Percentiles rank a stretch among this genome's conserved stretches.
These are phyloP conservation scores for Mimas tiliae DNA, from an alignment of 2,888 invertebrate species.

Conservation along the genomic window DNA sequence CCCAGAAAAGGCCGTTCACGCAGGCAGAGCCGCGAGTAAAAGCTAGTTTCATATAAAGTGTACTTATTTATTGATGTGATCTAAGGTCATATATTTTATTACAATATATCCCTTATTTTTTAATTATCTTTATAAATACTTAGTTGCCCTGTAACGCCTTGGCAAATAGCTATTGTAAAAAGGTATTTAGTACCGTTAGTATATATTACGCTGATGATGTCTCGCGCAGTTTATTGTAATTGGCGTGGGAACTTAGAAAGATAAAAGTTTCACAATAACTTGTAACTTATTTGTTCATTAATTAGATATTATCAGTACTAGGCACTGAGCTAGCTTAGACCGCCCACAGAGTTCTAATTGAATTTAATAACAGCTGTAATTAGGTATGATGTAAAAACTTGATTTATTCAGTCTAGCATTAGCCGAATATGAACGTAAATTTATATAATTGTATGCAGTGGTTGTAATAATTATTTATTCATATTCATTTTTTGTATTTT, in stretches of 20 bases:
- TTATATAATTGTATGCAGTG: neutral
- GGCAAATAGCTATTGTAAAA: too few relatives aligned
- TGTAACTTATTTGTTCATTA: constrained; percentile 8
- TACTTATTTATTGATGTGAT: too few relatives aligned
- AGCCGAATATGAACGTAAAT: neutral
- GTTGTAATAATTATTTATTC: neutral
- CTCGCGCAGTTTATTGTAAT: constrained; percentile 7
- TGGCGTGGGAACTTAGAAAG: constrained; percentile 8
- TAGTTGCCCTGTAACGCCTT: too few relatives aligned
- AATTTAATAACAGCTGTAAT: neutral
- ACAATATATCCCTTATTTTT: too few relatives aligned
- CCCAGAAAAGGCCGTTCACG: too few relatives aligned
- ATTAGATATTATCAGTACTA: constrained; percentile 6
- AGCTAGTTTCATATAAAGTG: too few relatives aligned
- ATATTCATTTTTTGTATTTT: neutral
- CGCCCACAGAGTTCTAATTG: neutral
- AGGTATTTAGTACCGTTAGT: neutral
- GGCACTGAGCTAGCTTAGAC: neutral
- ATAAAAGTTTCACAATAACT: constrained; percentile 1
- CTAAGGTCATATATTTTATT: too few relatives aligned
- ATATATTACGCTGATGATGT: neutral
- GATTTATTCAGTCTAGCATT: neutral
- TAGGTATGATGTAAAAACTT: constrained; percentile 2
- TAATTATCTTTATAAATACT: too few relatives aligned
- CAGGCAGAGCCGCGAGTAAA: too few relatives aligned